Evolutionary conservation across 92 coral and sea anemone genomes (phyloP), one percentile per base, ranked within the genome.

Genomic region (Epizoanthus ramosus): DNA sequence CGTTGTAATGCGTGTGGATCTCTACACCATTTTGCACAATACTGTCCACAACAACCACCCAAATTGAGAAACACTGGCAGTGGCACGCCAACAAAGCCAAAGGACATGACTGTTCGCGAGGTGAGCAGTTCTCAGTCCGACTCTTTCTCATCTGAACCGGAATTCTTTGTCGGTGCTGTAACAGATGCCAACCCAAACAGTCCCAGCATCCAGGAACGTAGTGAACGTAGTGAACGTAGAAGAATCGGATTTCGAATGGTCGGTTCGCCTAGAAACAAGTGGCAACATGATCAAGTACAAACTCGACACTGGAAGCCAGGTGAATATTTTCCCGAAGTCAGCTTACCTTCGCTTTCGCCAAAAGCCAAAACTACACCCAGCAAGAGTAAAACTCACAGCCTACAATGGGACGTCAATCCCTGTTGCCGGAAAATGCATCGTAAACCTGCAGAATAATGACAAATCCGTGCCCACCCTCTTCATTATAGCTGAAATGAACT

Each of bases 61-160:
- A 24, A 37, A 24, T 28, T 52, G 5, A 68, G 43, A 53, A 68
- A 79, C 66, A 63, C 10, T 63, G 19, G 22, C 10, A n/a, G n/a
- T n/a, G n/a, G n/a, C n/a, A n/a, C n/a, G n/a, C n/a, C n/a, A n/a
- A 22, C 68, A 8, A 4, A 5, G 2, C 8, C 19, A 63, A 22
- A 45, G 80, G 19, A 53, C 17, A 19, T 28, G 80, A 50, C 68
- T 65, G 50, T 47, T 74, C 56, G 87, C 65, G 2, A 72, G 73
- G 41, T 84, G 72, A 28, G 50, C 73, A 63, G 70, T 19, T 64
- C 41, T 5, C 70, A 3, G 70, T 1, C 33, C 35, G 33, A 64
- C 33, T 22, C n/a, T n/a, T n/a, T n/a, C n/a, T n/a, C n/a, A n/a
- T n/a, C n/a, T n/a, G n/a, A n/a, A n/a, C n/a, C n/a, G n/a, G n/a